Conservation (phyloP, 2,797 vertebrate genomes). For the Eurystomus glaucurus region DNA sequence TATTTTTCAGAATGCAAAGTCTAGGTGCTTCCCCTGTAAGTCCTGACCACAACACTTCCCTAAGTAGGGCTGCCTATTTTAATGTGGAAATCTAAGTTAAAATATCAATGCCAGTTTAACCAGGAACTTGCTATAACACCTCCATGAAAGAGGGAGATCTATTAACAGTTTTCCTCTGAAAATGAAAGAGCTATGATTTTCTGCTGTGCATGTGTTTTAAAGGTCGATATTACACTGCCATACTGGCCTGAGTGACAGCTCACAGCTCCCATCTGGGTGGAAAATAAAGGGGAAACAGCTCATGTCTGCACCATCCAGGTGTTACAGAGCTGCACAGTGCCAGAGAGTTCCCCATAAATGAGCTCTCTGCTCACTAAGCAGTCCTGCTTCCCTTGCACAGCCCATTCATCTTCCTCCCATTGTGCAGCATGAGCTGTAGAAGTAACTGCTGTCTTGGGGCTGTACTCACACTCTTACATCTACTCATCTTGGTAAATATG, state of each 20-base stretch:
- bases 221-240: background rate
- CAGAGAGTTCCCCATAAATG: background rate
- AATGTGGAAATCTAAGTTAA: background rate
- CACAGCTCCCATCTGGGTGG: background rate
- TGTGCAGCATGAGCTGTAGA: background rate
- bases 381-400: background rate
- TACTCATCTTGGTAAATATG: background rate
- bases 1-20: background rate
- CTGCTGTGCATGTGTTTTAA: background rate
- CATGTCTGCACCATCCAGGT: background rate
- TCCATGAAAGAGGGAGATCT: background rate
- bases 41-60: background rate
- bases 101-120: slow-evolving; percentile 6
- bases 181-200: background rate
- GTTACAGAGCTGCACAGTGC: background rate
- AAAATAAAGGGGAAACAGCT: background rate
- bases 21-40: background rate
- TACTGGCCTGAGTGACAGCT: background rate
- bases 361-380: background rate
- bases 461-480: background rate
- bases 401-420: background rate
- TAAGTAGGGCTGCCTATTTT: background rate
- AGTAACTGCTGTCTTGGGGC: background rate
- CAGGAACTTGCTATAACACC: background rate
- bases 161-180: background rate